Conservation (phyloP, 2,888 invertebrate species). For the Drosophila tanythrix region DNA sequence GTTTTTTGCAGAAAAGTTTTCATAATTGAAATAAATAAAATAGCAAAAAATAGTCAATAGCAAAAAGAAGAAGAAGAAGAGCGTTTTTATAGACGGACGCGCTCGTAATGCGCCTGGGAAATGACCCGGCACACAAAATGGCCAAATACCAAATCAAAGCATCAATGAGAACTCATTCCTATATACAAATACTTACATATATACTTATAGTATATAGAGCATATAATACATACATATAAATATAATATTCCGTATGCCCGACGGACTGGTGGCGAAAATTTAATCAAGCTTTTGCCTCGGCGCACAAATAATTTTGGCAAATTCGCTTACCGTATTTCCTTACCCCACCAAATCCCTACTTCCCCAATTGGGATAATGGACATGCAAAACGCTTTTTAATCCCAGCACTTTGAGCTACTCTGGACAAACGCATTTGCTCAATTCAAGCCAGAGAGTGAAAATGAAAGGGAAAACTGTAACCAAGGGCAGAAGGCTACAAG, state of each 20-base stretch:
- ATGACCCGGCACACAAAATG: constrained; percentile 35
- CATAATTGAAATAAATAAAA: constrained; percentile 73
- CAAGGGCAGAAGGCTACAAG: constrained; percentile 49
- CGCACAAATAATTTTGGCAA: constrained; percentile 71
- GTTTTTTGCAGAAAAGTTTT: constrained; percentile 55
- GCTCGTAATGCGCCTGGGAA: constrained; percentile 56
- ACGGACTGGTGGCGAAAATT: constrained; percentile 61
- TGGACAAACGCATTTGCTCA: constrained; percentile 68
- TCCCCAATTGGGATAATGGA: constrained; percentile 41
- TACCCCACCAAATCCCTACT: constrained; percentile 2
- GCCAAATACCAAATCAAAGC: constrained; percentile 54
- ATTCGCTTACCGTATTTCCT: constrained; percentile 72
- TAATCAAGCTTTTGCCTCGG: constrained; percentile 64
- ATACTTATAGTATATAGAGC: neutral
- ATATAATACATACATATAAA: constrained; percentile 11
- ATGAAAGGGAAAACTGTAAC: constrained; percentile 38
- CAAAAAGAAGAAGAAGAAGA: constrained; percentile 18
- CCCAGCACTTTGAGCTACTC: constrained; percentile 46
- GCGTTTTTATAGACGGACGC: constrained; percentile 35
- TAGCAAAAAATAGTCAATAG: constrained; percentile 24
- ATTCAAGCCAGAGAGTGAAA: constrained; percentile 50
- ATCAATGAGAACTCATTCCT: constrained; percentile 68
- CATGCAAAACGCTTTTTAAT: constrained; percentile 76
- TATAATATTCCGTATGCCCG: constrained; percentile 59
- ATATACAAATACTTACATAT: neutral